Conservation (phyloP, 2,888 invertebrate species). For the Caenorhabditis japonica region DNA sequence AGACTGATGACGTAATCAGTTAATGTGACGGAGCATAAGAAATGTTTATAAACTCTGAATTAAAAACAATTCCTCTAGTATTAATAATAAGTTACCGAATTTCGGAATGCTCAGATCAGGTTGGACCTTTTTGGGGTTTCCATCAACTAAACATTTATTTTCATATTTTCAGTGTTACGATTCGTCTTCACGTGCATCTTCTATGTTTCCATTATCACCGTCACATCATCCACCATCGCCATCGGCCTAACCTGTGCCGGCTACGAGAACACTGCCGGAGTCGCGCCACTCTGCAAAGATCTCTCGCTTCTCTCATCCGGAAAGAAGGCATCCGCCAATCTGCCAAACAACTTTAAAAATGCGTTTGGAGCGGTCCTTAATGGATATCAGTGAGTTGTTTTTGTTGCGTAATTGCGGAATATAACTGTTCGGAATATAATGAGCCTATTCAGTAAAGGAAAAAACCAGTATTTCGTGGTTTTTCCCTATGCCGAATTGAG, state of each 20-base stretch:
- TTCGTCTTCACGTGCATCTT: slow-evolving; percentile 22
- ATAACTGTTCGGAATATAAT: too few relatives aligned
- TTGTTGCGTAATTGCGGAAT: too few relatives aligned
- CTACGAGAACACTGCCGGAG: slow-evolving; percentile 34
- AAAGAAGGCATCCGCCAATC: slow-evolving; percentile 42
- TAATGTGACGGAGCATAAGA: slow-evolving; percentile 16
- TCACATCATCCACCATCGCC: slow-evolving; percentile 32
- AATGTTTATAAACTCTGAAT: slow-evolving; percentile 1
- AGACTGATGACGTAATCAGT: not conserved
- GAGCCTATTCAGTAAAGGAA: too few relatives aligned
- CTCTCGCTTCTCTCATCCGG: slow-evolving; percentile 33
- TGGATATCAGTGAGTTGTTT: slow-evolving; percentile 44
- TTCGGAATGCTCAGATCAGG: too few relatives aligned
- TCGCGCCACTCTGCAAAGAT: slow-evolving; percentile 56
- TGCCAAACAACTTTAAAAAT: slow-evolving; percentile 29
- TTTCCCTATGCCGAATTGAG: too few relatives aligned
- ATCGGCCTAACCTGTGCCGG: slow-evolving; percentile 40
- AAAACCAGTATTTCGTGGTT: too few relatives aligned
- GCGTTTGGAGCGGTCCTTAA: slow-evolving; percentile 43
- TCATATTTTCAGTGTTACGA: slow-evolving; percentile 50
- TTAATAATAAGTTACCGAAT: too few relatives aligned
- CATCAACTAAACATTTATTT: too few relatives aligned
- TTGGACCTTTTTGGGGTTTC: too few relatives aligned
- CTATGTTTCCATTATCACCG: slow-evolving; percentile 21
- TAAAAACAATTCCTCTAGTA: too few relatives aligned